These are phyloP conservation scores for Anser brachyrhynchus DNA, from an alignment of 2,113 vertebrate species.

Conservation along the genomic window DNA sequence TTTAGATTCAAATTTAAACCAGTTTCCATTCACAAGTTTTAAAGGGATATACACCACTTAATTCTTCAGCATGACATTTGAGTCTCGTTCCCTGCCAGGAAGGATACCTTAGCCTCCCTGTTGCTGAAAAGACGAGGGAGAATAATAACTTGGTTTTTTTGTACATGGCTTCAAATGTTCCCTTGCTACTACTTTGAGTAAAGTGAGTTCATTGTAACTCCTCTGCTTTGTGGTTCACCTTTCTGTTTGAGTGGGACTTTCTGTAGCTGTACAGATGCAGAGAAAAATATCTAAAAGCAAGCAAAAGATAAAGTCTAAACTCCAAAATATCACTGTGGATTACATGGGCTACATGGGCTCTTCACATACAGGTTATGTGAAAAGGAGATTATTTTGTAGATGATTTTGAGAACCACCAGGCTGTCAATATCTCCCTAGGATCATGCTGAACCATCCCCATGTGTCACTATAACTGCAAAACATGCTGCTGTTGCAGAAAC, in stretches of 20 bases:
- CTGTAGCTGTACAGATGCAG: background rate
- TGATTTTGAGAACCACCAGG: background rate
- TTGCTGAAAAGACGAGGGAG: background rate
- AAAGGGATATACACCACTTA: background rate
- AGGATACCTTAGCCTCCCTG: constrained; percentile 22
- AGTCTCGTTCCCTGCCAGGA: constrained; percentile 1
- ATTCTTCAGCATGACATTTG: background rate
- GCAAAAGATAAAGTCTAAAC: background rate
- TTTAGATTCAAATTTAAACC: constrained; percentile 47
- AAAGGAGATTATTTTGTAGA: background rate
- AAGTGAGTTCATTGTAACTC: constrained; percentile 13
- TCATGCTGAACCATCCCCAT: background rate
- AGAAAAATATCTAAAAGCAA: background rate
- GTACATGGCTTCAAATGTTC: background rate
- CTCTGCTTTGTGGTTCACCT: background rate
- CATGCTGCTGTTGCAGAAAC: background rate
- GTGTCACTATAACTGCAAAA: background rate
- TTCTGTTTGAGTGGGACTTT: background rate
- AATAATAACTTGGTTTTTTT: constrained; percentile 1
- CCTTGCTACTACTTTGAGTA: background rate
- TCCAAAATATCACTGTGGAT: background rate
- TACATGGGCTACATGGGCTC: background rate
- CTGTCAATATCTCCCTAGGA: background rate
- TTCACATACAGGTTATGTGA: background rate
- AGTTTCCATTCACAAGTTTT: constrained; percentile 23